Base-by-base conservation (phyloP, 2,888 invertebrate species). In the Notodonta dromedarius region DNA sequence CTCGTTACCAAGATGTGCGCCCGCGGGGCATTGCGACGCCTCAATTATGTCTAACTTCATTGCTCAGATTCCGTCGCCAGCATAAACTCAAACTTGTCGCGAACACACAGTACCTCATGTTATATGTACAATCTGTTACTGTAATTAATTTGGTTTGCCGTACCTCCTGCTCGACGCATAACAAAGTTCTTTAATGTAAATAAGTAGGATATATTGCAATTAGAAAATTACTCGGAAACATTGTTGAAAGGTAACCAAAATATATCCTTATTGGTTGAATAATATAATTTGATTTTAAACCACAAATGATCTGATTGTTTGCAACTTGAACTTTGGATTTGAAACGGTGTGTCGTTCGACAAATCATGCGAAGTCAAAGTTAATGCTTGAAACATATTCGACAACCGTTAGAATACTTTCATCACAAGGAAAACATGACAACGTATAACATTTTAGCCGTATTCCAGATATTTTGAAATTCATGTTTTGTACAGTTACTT, bases 31-130 rank as follows among this genome's bases (percentile, higher is more conserved):
- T 83, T 80, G 82, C 83, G 84, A 82, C 85, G 82, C 84, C 86
- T 87, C 88, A 89, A 89, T 91, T 90, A 91, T 87, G 80, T 84
- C 85, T 87, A 89, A 90, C 88, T 87, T 87, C 85, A 85, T 90
- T 89, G 84, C 84, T 82, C 81, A 79, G 79, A 81, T 83, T 83
- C 67, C 74, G 83, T 84, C 85, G 85, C 81, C 74, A 82, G 77
- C 80, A 82, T 82, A 81, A 83, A 81, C 79, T 80, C 78, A 75
- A 77, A 83, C 77, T 79, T 79, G 78, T 78, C 74, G 71, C 67
- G 63, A 80, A 73, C 71, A 76, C 73, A 61, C 61, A 52, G 54
- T 59, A 63, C 59, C 62, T 24, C 2, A 24, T 24, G 24, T 24
- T 51, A 48, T 57, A 56, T 63, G 59, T 65, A 61, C 65, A 69